Evolutionary conservation across 2,888 invertebrate species (phyloP), one percentile per base, ranked within the genome.

Genomic region (Patella depressa): DNA sequence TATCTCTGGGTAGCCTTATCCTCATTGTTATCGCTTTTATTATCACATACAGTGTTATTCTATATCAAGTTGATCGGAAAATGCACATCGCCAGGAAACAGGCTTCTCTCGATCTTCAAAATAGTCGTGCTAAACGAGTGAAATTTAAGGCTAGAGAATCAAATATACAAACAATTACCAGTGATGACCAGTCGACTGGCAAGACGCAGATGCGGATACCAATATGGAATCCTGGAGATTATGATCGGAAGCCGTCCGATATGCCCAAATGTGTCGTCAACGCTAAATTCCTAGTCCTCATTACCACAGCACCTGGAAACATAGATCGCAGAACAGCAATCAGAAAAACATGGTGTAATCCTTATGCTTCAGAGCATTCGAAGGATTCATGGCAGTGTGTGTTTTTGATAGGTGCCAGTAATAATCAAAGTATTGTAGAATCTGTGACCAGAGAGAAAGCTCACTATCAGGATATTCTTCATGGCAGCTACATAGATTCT

Each of bases 401-500:
- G 45, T 89, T 89, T 83, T 81, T 89, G 45, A 80, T 89, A 45
- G 89, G 89, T 59, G 78, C 80, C 71, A 80, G 83, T 53, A 69
- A 78, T 0, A 74, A 73, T 72, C 59, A 76, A 45, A 75, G 78
- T 14, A 65, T 78, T 11, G 77, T 76, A 53, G 24, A 73, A 19
- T 57, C 75, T 2, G 14, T 88, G 2, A 74, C 80, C 14, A 65
- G 78, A 65, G 89, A 89, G 81, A 83, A 79, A 45, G 73, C 71
- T 70, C 59, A 74, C 3, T 78, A 84, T 74, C 72, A 82, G 14
- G 90, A 90, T 80, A 85, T 90, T 59, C 79, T 90, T n/a, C 72
- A 81, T 57, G 90, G 89, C 80, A 86, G 84, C 82, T 90, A 88
- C 81, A 54, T 83, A n/a, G 90, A 90, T 81, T 86, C 89, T 3